Evolutionary conservation across 1,140 invertebrate genomes (phyloP).

Genomic region (Acromyrmex charruanus): DNA sequence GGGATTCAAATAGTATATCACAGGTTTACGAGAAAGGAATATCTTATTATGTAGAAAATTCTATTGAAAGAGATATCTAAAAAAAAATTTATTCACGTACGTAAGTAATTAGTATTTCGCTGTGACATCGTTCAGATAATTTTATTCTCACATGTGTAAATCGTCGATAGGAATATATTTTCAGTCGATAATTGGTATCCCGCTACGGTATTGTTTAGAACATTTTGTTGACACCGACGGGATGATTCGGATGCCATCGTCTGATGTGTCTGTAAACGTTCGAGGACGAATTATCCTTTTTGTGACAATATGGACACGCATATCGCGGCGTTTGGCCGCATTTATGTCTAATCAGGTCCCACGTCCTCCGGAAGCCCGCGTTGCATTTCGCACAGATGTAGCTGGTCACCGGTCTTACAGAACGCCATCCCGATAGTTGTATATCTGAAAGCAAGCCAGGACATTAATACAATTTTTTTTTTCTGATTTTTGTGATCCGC

Average conservation of each 20-base stretch:
- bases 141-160: constrained; percentile 65
- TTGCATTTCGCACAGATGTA: constrained; percentile 78
- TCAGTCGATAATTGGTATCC: neutral
- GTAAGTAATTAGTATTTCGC: neutral
- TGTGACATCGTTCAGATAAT: constrained; percentile 65
- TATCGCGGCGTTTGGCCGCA: constrained; percentile 81
- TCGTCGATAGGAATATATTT: constrained; percentile 14
- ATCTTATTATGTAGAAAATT: neutral
- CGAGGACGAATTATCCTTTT: constrained; percentile 81
- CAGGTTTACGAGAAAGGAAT: neutral
- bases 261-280: constrained; percentile 83
- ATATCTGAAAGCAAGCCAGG: constrained; percentile 75
- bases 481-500: neutral
- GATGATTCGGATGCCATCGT: constrained; percentile 81
- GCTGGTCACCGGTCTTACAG: constrained; percentile 65
- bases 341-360: constrained; percentile 83
- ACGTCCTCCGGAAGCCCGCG: constrained; percentile 81
- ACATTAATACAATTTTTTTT: constrained; percentile 54
- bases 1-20: neutral
- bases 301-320: constrained; percentile 83
- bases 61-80: neutral
- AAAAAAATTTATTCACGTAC: constrained; percentile 22
- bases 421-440: constrained; percentile 60
- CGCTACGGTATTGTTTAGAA: constrained; percentile 61
- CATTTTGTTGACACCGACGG: constrained; percentile 75